Percentiles rank a stretch among this genome's conserved stretches.
Conservation (phyloP, 2,888 invertebrate species). For the Baronia brevicornis region DNA sequence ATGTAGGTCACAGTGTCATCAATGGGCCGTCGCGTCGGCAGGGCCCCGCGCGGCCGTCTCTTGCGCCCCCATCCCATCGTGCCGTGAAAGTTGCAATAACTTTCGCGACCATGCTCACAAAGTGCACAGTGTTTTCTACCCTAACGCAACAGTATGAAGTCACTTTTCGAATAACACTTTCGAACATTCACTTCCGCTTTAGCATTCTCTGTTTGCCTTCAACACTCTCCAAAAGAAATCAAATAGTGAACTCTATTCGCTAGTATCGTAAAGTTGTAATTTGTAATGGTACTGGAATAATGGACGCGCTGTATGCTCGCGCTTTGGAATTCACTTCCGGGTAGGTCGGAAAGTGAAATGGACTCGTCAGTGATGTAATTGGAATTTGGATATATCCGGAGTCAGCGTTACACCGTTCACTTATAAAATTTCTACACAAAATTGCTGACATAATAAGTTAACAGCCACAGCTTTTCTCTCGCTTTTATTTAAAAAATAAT, state of each 20-base stretch:
- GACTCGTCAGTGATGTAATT: conserved; percentile 75
- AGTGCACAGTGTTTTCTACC: conserved; percentile 52
- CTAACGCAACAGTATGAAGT: conserved; percentile 58
- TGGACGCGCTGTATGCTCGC: conserved; percentile 68
- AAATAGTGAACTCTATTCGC: conserved; percentile 36
- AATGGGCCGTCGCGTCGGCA: conserved; percentile 67
- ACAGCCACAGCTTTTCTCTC: conserved; percentile 32
- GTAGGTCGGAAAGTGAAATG: conserved; percentile 76
- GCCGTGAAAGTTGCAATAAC: conserved; percentile 73
- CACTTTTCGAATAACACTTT: conserved; percentile 49
- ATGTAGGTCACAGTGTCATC: conserved; percentile 75
- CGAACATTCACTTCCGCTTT: conserved; percentile 70
- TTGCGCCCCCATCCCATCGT: conserved; percentile 64
- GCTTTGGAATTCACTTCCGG: conserved; percentile 76
- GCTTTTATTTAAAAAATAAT: neutral
- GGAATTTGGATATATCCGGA: conserved; percentile 76
- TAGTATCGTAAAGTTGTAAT: conserved; percentile 38
- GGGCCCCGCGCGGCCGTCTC: conserved; percentile 52
- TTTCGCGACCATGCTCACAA: conserved; percentile 61
- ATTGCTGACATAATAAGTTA: conserved; percentile 65
- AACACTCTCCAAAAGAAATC: conserved; percentile 41
- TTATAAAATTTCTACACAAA: conserved; percentile 65
- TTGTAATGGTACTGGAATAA: conserved; percentile 39
- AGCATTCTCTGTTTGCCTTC: conserved; percentile 57
- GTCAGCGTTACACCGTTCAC: conserved; percentile 70